Conservation (phyloP, 1,140 invertebrate species). For the Drepana arcuata region DNA sequence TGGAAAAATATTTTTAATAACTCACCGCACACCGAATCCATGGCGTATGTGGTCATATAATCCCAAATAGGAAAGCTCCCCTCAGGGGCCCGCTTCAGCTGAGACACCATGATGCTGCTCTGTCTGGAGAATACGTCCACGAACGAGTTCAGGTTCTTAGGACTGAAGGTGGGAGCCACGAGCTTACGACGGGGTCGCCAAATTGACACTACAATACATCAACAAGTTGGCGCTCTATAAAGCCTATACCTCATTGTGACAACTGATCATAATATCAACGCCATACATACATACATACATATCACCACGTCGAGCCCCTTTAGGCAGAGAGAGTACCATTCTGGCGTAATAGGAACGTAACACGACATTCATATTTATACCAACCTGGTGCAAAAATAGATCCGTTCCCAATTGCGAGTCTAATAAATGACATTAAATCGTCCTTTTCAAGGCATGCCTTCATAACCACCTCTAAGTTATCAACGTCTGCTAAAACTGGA, state of each 20-base stretch:
- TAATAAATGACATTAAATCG: constrained; percentile 6
- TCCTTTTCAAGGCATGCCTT: constrained; percentile 14
- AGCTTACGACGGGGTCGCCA: constrained; percentile 22
- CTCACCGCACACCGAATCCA: constrained; percentile 17
- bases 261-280: no score
- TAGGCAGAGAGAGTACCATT: no score
- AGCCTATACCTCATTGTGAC: no score
- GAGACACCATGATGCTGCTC: constrained; percentile 7
- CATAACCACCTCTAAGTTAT: constrained; percentile 8
- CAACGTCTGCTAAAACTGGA: no score
- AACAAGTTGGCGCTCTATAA: no score
- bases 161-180: constrained; percentile 10
- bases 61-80: constrained; percentile 12
- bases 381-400: constrained; percentile 17
- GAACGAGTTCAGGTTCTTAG: constrained; percentile 10
- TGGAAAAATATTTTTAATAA: no score
- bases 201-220: constrained; percentile 8
- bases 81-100: constrained; percentile 1
- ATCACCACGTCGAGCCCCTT: no score
- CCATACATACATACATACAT: no score
- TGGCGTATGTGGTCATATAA: constrained; percentile 12
- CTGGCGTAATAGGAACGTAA: no score
- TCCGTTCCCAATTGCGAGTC: constrained; percentile 8
- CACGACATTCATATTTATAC: no score
- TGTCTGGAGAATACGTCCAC: constrained; percentile 8